Evolutionary conservation across 2,888 invertebrate genomes (phyloP), one percentile per base, ranked within the genome.

Genomic region (Chloroclysta siterata): DNA sequence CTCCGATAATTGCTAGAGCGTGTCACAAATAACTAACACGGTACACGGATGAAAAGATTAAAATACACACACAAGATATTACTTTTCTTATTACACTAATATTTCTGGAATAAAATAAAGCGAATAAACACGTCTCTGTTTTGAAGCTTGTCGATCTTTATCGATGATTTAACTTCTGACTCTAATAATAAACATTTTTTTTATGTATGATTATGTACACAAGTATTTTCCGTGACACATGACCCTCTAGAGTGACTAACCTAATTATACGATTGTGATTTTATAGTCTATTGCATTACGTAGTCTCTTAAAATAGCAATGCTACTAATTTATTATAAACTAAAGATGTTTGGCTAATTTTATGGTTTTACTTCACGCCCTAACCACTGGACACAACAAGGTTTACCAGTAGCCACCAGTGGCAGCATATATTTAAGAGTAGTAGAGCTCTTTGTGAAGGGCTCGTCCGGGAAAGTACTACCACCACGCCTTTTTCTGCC

Each of bases 1-100:
- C 72, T 73, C 69, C 66, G 78, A 81, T 80, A 79, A 83, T 82
- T 78, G 72, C 72, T 46, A 39, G 44, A 71, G 71, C 68, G 71
- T 72, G 76, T 77, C 76, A 82, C 78, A 78, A 81, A 83, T 80
- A 81, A 79, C 66, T 55, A 44, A 15, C 11, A 51, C 60, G 71
- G 82, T 76, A 80, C 69, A 88, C 80, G 41, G 76, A 4, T 17
- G 6, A 7, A 0, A 15, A 44, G 67, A 52, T 52, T 15, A 33
- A 10, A 58, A 13, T 7, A 42, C 58, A n/a, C 58, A n/a, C 17
- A 39, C 44, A 2, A 44, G 15, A 15, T 44, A 44, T 8, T 15
- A 15, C 1, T 44, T 41, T 41, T 44, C 15, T 7, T 33, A 22
- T 22, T 22, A 22, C 22, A 33, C 33, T 33, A 33, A 33, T 33